Evolutionary conservation across 2,113 vertebrate species (phyloP).

Genomic region (Gnathonemus echidnorhynchus): DNA sequence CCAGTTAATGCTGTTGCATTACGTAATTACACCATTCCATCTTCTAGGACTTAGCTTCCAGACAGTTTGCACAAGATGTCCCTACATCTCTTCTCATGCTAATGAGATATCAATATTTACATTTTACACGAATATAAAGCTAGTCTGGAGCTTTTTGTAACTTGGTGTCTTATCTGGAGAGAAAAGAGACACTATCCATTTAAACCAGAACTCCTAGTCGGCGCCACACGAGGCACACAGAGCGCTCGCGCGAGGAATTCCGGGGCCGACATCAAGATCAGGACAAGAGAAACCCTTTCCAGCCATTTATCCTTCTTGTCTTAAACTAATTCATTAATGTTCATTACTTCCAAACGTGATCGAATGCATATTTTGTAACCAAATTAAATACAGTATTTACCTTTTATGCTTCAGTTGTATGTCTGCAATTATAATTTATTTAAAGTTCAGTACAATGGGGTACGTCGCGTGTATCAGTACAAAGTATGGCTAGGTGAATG

Average conservation of each 20-base stretch:
- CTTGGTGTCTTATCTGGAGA: background rate
- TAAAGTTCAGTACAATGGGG: background rate
- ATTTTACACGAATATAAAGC: background rate
- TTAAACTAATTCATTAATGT: background rate
- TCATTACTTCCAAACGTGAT: background rate
- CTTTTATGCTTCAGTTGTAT: background rate
- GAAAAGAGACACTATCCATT: no score
- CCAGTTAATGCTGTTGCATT: background rate
- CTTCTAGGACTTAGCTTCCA: no score
- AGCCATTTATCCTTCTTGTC: background rate
- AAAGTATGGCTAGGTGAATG: background rate
- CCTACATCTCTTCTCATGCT: background rate
- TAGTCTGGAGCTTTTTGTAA: background rate
- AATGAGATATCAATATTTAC: background rate
- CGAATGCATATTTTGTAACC: background rate
- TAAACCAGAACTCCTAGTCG: no score
- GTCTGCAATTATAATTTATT: background rate
- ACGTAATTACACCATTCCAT: no score
- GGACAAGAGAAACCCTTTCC: background rate
- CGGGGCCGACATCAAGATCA: background rate
- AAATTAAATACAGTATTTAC: background rate
- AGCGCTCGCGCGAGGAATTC: background rate
- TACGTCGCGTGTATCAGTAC: background rate
- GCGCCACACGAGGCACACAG: background rate
- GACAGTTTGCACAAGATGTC: no score